Evolutionary conservation across 2,888 invertebrate species (phyloP), one percentile per base, ranked within the genome.

Genomic region (Drosophila vallismaia): DNA sequence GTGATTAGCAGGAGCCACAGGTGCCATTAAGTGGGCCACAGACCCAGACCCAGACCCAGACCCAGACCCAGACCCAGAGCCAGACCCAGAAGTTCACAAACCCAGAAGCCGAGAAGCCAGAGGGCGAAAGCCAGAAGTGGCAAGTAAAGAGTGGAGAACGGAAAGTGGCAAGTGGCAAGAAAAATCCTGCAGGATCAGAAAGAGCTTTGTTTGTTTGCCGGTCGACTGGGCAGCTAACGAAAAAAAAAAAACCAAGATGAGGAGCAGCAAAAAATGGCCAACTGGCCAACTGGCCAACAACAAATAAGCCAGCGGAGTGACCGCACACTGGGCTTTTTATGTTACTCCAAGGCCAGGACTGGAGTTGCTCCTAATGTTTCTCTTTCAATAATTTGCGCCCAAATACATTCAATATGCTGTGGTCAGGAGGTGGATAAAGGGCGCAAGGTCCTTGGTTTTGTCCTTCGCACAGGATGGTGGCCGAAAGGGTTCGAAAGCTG

Each of bases 1-100:
- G 76, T 79, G 82, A 79, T 79, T 81, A 85, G 79, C 84, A 24
- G n/a, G 64, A 80, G 86, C 86, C 70, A 80, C 80, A 80, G 83
- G 83, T 85, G 83, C 79, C 67, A 70, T 79, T 82, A 82, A 71
- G 67, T 67, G 59, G 54, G 69, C 51, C 66, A 56, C 53, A 29
- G 8, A 36, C 36, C 36, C 36, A 2, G 26, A 26, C n/a, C n/a
- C n/a, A n/a, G n/a, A n/a, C n/a, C n/a, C n/a, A n/a, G n/a, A n/a
- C n/a, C n/a, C n/a, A n/a, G n/a, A n/a, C n/a, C n/a, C 14, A 14
- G 14, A 14, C 14, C 14, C 14, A 28, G 54, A 69, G 49, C 66
- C 51, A 29, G 8, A 36, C 36, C 36, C 36, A 28, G 28, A 28
- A 28, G 28, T 6, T 6, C 28, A 12, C 2, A 5, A n/a, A 10